Evolutionary conservation across 2,113 vertebrate species (phyloP), one percentile per base, ranked within the genome.

Genomic region (Gnathonemus longibarbis): DNA sequence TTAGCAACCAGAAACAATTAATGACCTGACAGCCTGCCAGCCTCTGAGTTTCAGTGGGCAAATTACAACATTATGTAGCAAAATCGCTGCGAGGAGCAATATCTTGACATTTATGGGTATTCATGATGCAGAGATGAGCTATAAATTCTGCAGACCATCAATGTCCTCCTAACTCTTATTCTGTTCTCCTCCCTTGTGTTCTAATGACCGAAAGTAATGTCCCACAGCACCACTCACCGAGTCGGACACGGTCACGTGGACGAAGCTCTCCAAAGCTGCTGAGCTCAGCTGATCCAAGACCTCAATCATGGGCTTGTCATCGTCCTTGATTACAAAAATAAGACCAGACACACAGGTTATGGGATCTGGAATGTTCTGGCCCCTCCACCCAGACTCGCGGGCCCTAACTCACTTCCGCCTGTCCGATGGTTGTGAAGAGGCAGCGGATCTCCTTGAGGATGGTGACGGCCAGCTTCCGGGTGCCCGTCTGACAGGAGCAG

Each of bases 231-330:
- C 62, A 95, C 98, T 96, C 94, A 99, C 98, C 1, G 98, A 98
- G 94, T 99, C 98, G 0, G 98, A 99, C 92, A 97, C 96, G 7
- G 98, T 97, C 89, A 99, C 98, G 2, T 99, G 98, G 94, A 98
- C 97, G 92, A 99, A 97, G 94, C 97, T 99, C 94, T 99, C 98
- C 91, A 99, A 96, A 92, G 99, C 97, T 89, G 97, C 97, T 91
- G 98, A 97, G 95, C 98, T 99, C 90, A 99, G 93, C 42, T 99
- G 98, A 95, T 99, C 98, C 98, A 99, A 97, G 91, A 99, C 96
- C 94, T 99, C 98, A 89, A 99, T 98, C 98, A 99, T 98, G 42
- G 98, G 98, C 91, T 97, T 98, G 95, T 99, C 98, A 88, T 99
- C 98, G n/a, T 99, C 98, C 98, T 99, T 94, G 3, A 91, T 13